These are phyloP conservation scores for Drosophila anomalata DNA, from an alignment of 2,888 invertebrate genomes.

Conservation along the genomic window DNA sequence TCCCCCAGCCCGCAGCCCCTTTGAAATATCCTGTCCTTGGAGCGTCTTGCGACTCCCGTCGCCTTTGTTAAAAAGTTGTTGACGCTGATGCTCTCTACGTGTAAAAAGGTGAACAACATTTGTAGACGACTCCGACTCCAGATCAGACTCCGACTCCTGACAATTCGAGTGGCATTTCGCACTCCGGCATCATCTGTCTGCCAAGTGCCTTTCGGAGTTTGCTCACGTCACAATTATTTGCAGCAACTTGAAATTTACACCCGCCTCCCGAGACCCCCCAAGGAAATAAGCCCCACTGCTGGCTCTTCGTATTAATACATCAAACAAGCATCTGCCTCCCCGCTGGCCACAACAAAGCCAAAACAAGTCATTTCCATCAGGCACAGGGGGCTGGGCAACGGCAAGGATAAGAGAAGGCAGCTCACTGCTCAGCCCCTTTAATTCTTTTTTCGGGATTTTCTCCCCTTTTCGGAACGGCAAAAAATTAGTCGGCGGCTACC, in stretches of 20 bases:
- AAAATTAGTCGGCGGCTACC: conserved; percentile 9
- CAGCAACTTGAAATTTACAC: conserved; percentile 74
- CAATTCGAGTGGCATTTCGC: conserved; percentile 76
- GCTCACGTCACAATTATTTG: conserved; percentile 76
- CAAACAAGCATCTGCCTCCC: conserved; percentile 54
- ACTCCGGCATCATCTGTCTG: conserved; percentile 65
- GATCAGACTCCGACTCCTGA: conserved; percentile 28
- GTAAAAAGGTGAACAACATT: conserved; percentile 79
- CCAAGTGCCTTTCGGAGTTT: conserved; percentile 56
- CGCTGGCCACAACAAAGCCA: conserved; percentile 57
- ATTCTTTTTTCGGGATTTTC: neutral
- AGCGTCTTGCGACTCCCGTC: conserved; percentile 13
- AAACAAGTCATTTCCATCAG: conserved; percentile 69
- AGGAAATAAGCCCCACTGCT: neutral
- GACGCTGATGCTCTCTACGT: conserved; percentile 77
- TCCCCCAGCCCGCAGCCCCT: neutral
- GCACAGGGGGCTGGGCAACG: conserved; percentile 36
- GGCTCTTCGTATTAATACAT: conserved; percentile 63
- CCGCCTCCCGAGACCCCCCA: conserved; percentile 7
- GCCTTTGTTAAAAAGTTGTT: conserved; percentile 76
- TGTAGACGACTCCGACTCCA: conserved; percentile 54
- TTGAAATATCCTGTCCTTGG: conserved; percentile 2
- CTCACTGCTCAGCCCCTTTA: neutral
- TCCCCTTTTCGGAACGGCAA: neutral
- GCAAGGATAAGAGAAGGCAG: conserved; percentile 57